Base-by-base conservation (phyloP, 2,113 vertebrate species). In the Onychorhynchus coronatus region DNA sequence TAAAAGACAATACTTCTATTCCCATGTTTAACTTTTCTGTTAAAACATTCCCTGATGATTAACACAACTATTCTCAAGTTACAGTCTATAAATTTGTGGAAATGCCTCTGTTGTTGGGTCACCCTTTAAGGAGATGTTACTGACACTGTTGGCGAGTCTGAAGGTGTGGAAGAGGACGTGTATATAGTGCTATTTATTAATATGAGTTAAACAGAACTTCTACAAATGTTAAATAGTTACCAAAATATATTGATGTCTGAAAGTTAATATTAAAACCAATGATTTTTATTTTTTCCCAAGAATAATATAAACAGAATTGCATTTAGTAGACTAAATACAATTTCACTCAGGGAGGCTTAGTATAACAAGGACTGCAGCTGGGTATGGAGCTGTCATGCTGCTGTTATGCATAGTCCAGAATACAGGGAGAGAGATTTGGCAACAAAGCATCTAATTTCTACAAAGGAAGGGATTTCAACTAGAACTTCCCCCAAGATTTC, bases 311-410 rank as follows among this genome's bases (percentile, higher is more conserved):
- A 62, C 5, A 73, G 6, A 68, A 62, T 65, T 91, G 2, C 27
- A 42, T 88, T 96, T 85, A 85, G 12, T 42, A 73, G 18, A 31
- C 46, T 65, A 88, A 94, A 83, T 46, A 79, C 7, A 90, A 42
- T 86, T 88, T 91, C 55, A 77, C 63, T 73, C 31, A 70, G 53
- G 41, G 53, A 88, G 41, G 28, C 33, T 86, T 71, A 55, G 25
- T 58, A 63, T 55, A 94, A 96, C 72, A 84, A 83, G 72, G 52
- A 91, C 50, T 77, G 65, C 85, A 96, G 61, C 75, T 91, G 82
- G 9, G 24, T 44, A 59, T 1, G 6, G 55, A 93, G 35, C 27
- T 94, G 75, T 86, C 75, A 86, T 44, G 47, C 62, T 88, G 56
- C 27, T 78, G 37, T 70, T 88, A 27, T 62, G 14, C 35, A 33